phyloP scores from a whole-genome alignment of 2,113 vertebrate species.

The Oceanites oceanicus region DNA sequence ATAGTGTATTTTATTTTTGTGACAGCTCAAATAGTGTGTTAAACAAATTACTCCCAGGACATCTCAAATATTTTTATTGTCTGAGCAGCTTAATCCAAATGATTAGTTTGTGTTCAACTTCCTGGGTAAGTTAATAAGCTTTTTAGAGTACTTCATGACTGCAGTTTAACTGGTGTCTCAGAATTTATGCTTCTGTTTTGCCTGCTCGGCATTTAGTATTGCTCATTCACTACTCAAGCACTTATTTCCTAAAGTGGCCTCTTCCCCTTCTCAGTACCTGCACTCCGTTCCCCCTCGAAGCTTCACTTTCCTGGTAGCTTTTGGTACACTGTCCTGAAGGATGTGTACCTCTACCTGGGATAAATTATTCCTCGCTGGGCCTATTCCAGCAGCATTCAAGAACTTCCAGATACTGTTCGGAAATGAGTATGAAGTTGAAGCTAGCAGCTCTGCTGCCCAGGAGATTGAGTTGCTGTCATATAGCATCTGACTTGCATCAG shows the following conservation, averaged over 20 bases:
- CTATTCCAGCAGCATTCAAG: background rate
- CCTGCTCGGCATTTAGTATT: background rate
- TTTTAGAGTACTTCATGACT: background rate
- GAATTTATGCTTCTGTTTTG: background rate
- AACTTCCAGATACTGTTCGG: background rate
- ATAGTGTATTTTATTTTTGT: background rate
- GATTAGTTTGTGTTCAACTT: background rate
- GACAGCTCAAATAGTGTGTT: background rate
- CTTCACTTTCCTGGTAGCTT: background rate
- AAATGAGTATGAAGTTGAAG: constrained; percentile 39
- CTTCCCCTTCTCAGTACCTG: background rate
- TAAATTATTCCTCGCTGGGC: constrained; percentile 11
- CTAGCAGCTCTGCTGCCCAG: constrained; percentile 39
- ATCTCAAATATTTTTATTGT: background rate
- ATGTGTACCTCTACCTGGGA: background rate
- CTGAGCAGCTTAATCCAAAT: background rate
- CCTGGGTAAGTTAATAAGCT: constrained; percentile 3
- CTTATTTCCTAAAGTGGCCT: background rate
- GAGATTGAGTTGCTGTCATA: constrained; percentile 64
- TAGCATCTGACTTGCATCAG: constrained; percentile 64
- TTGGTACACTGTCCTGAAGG: background rate
- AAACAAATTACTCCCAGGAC: constrained; percentile 32
- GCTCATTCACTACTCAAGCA: background rate
- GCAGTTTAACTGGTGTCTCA: background rate
- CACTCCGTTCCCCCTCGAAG: background rate